Conservation (phyloP, 2,113 vertebrate species). For the Heloderma charlesbogerti region DNA sequence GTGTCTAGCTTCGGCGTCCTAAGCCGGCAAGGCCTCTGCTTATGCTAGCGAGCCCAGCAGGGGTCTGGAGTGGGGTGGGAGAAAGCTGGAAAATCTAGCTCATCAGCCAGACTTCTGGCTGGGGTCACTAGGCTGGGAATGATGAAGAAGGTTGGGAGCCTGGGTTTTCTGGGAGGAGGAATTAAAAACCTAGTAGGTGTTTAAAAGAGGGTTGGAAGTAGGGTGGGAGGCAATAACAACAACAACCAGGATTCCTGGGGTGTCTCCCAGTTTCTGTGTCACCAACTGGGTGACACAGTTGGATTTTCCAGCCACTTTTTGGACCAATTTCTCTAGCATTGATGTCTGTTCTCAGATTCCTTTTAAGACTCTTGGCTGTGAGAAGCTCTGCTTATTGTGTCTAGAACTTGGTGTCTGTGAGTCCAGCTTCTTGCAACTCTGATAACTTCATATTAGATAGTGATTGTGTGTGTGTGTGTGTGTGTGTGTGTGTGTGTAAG, state of each 20-base stretch:
- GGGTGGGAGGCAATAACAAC: conserved; percentile 10
- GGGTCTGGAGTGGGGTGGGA: not conserved
- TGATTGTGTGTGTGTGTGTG: not conserved
- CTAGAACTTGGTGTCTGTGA: not conserved
- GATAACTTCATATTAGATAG: not conserved
- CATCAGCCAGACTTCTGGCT: conserved; percentile 11
- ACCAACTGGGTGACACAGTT: not conserved
- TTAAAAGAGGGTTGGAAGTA: conserved; percentile 19
- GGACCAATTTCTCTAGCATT: not conserved
- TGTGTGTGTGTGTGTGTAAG: not conserved
- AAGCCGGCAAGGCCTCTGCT: conserved; percentile 14
- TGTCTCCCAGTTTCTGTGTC: not conserved
- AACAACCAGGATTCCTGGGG: conserved; percentile 45
- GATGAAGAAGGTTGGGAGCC: not conserved
- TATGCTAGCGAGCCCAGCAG: conserved; percentile 12
- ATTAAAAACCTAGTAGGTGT: not conserved
- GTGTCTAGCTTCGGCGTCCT: conserved; percentile 9
- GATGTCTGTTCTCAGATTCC: not conserved
- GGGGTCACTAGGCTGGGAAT: not conserved
- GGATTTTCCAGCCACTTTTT: not conserved
- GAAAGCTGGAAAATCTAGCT: conserved; percentile 32
- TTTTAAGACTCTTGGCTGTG: not conserved
- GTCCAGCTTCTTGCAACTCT: not conserved
- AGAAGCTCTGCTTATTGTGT: not conserved
- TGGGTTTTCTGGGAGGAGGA: conserved; percentile 37